Evolutionary conservation across 1,140 invertebrate genomes (phyloP), one percentile per base, ranked within the genome.

Genomic region (Atta colombica): DNA sequence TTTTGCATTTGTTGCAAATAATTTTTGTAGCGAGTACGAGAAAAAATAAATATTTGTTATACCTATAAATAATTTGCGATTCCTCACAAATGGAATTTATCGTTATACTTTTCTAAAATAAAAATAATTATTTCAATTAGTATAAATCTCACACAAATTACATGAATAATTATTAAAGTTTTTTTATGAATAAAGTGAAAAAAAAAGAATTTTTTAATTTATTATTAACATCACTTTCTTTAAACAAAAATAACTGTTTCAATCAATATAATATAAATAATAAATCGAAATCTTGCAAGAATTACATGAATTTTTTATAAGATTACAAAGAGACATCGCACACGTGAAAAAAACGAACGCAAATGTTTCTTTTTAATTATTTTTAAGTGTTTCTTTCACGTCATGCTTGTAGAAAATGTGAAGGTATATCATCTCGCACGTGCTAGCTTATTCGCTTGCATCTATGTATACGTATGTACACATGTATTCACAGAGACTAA

Each of bases 371-470:
- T 18, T n/a, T 78, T 51, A 49, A 31, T 65, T 49, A 8, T 66
- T 35, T 49, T 49, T 14, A 35, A 55, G 4, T 69, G 18, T 8
- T 60, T 77, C 39, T 69, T 55, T 49, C 7, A 77, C n/a, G 18
- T 74, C 21, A 31, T 21, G 21, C 31, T 51, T n/a, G 14, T 14
- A 35, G n/a, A 69, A 69, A 16, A 80, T 49, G 4, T 35, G 7
- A 75, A 45, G 60, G 5, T 55, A 14, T 28, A 63, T 63, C 25
- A 77, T 80, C 65, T 35, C 10, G 66, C 61, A 45, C 66, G 53
- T 58, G 78, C 16, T 39, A 8, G 4, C n/a, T 80, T 51, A 35
- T 60, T 81, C 60, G 12, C 16, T 63, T 58, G 35, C 53, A 74
- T 49, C 63, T 85, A 74, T 72, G 51, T 6, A 28, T 18, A 14